Base-by-base conservation (phyloP, 2,797 vertebrate genomes). In the Microctenopoma steveboyesi region DNA sequence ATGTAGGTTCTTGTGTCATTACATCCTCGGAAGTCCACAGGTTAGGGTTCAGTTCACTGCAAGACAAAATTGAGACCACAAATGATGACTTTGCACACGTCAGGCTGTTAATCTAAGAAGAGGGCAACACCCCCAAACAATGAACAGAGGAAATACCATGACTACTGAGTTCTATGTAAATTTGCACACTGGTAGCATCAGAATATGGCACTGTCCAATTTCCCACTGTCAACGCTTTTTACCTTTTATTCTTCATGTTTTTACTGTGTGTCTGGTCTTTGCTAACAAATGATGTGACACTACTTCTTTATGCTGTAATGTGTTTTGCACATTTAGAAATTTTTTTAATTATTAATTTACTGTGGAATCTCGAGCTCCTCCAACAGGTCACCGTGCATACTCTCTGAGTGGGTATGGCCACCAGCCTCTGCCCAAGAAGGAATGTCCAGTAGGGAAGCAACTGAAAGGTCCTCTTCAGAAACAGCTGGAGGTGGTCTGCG, bases 391-490 rank as follows among this genome's bases (percentile, higher is more conserved):
- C 87, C 86, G 78, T 95, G 94, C 58, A 90, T 89, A 83, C 93
- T 95, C 47, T 97, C 96, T 78, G 95, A 95, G 66, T 93, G 94
- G 60, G 86, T 85, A 57, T 95, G 94, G 72, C 93, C 93, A 81
- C 93, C 79, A 71, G 94, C 92, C 74, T 96, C 95, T 27, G 93
- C 93, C 93, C 94, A 96, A 43, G 94, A 95, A 69, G 95, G 92
- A 69, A 92, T 90, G 79, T 98, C 98, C 71, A 96, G 93, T 58
- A 97, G 93, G 0, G 95, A 95, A 70, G 96, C 96, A 52, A 95
- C 95, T 60, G 97, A 99, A 28, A 96, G 91, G 5, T 99, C 98
- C 85, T 99, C 98, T 85, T 98, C 97, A 0, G 97, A 98, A 78
- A 98, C 97, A 9, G 98, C 93, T 30, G 98, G 96, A 11, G 97